These are phyloP conservation scores for Phytoseiulus persimilis DNA, from an alignment of 2,888 invertebrate species.

Conservation along the genomic window DNA sequence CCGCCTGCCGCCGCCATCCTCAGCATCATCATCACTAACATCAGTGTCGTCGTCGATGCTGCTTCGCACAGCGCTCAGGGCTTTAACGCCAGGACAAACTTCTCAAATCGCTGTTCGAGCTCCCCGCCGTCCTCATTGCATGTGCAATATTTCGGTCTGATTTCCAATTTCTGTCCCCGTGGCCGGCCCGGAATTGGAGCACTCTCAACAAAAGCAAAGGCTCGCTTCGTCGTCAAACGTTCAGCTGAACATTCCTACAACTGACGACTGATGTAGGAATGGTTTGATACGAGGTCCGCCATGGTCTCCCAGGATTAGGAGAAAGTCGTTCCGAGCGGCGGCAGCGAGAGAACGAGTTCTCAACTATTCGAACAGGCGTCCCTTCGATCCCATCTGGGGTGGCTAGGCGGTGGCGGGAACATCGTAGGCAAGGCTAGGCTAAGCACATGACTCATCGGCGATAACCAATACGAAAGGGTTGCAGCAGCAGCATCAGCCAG, in stretches of 20 bases:
- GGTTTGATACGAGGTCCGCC: not conserved
- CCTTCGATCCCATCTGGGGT: constrained; percentile 5
- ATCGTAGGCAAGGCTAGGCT: constrained; percentile 22
- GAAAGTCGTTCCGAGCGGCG: not conserved
- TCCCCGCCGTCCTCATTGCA: not conserved
- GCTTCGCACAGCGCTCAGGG: not conserved
- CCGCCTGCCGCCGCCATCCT: not conserved
- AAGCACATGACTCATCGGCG: constrained; percentile 35
- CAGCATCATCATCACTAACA: not conserved
- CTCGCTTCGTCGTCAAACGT: not conserved
- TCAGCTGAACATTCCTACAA: too few relatives aligned
- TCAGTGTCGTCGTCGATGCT: not conserved
- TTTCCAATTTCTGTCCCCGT: not conserved
- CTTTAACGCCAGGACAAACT: not conserved
- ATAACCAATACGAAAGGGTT: constrained; percentile 39
- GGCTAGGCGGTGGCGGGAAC: not conserved
- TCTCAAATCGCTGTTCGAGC: not conserved
- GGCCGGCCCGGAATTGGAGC: not conserved
- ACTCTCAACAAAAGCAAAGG: not conserved
- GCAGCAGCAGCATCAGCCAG: constrained; percentile 8
- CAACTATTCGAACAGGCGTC: constrained; percentile 36
- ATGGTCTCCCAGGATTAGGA: not conserved
- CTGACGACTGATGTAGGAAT: not conserved
- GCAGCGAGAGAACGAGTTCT: constrained; percentile 13
- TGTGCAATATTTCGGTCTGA: not conserved